Conservation (phyloP, 2,888 invertebrate species). For the Cheilosia vulpina region DNA sequence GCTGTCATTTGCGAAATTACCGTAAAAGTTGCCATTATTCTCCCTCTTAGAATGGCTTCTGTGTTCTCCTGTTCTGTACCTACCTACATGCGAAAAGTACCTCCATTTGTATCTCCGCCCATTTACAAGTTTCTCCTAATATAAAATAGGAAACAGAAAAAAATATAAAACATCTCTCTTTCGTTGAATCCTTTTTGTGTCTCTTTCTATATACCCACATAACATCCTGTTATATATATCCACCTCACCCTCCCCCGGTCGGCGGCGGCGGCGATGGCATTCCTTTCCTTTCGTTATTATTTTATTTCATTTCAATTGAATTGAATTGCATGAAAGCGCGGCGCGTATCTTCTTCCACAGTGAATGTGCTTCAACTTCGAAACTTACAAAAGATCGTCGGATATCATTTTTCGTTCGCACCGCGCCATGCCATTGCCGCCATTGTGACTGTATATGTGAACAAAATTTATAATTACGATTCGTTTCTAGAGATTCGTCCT, state of each 20-base stretch:
- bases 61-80: background rate
- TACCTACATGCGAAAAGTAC: conserved; percentile 23
- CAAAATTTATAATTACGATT: conserved; percentile 76
- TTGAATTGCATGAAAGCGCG: conserved; percentile 66
- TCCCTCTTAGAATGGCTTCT: background rate
- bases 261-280: conserved; percentile 13
- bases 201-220: conserved; percentile 54
- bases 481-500: conserved; percentile 70
- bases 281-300: conserved; percentile 67
- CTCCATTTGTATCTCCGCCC: conserved; percentile 65
- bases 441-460: conserved; percentile 61
- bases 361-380: conserved; percentile 67
- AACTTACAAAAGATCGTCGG: conserved; percentile 71
- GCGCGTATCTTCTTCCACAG: conserved; percentile 66
- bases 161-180: conserved; percentile 3
- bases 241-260: conserved; percentile 14
- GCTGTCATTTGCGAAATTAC: too few relatives aligned
- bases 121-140: conserved; percentile 44
- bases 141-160: conserved; percentile 19
- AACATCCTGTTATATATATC: conserved; percentile 47
- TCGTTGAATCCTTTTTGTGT: conserved; percentile 66
- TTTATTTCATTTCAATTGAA: conserved; percentile 73
- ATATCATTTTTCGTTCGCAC: conserved; percentile 59
- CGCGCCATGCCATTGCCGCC: conserved; percentile 16
- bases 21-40: background rate